Conservation (phyloP, 1,140 invertebrate genomes). For the Diorhabda elongata region DNA sequence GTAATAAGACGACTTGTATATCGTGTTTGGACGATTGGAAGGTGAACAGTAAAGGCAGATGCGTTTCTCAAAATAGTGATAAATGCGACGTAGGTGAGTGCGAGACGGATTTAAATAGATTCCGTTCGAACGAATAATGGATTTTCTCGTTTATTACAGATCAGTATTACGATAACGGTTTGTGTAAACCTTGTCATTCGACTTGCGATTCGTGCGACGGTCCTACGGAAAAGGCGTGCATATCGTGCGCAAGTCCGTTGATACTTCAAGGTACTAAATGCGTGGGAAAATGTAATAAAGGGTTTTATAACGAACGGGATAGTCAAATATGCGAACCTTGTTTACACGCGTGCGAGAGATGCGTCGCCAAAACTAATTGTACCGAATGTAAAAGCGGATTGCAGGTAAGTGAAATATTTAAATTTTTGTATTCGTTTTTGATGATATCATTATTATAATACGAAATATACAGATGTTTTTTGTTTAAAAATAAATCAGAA, state of each 20-base stretch:
- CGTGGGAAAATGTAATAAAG: slow-evolving; percentile 66
- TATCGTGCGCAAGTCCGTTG: slow-evolving; percentile 62
- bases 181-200: slow-evolving; percentile 65
- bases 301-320: slow-evolving; percentile 60
- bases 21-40: slow-evolving; percentile 67
- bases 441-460: too few species aligned
- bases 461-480: too few species aligned
- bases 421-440: too few species aligned
- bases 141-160: slow-evolving; percentile 46
- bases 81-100: slow-evolving; percentile 59
- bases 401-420: slow-evolving; percentile 44
- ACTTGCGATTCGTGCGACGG: slow-evolving; percentile 71
- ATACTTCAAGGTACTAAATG: slow-evolving; percentile 66
- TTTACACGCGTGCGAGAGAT: slow-evolving; percentile 71
- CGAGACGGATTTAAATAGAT: neutral
- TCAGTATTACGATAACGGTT: slow-evolving; percentile 65
- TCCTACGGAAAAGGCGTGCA: slow-evolving; percentile 60
- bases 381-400: slow-evolving; percentile 68
- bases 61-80: slow-evolving; percentile 60
- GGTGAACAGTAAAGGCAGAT: slow-evolving; percentile 66
- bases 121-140: neutral
- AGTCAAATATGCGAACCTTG: slow-evolving; percentile 69
- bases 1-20: slow-evolving; percentile 62
- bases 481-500: too few species aligned
- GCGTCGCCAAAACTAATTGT: slow-evolving; percentile 72